Conservation (phyloP, 2,888 invertebrate genomes). For the Meiosimyza platycephala region DNA sequence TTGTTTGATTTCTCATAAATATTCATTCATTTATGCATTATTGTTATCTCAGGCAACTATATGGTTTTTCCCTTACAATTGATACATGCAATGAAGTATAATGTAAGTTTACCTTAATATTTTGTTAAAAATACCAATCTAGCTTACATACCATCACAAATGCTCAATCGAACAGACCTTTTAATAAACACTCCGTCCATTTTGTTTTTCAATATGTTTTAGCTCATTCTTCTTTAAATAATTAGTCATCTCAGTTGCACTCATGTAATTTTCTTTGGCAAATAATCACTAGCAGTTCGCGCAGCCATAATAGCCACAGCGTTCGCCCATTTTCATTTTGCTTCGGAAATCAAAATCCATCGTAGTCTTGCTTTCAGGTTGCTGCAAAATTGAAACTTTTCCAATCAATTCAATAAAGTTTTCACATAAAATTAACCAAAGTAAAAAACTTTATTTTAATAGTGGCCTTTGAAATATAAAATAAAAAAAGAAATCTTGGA, state of each 20-base stretch:
- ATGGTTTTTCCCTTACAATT: no score
- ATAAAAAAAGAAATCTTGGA: background rate
- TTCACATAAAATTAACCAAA: slow-evolving; percentile 3
- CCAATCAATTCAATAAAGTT: slow-evolving; percentile 24
- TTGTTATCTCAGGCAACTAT: no score
- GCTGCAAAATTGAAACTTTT: slow-evolving; percentile 36
- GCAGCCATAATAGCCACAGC: slow-evolving; percentile 41
- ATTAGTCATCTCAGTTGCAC: background rate
- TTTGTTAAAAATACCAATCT: no score
- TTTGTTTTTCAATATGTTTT: background rate
- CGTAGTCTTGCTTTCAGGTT: slow-evolving; percentile 39
- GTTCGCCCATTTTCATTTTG: slow-evolving; percentile 20
- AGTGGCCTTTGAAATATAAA: slow-evolving; percentile 38
- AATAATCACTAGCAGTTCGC: slow-evolving; percentile 7
- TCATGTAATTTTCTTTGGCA: no score
- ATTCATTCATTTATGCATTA: no score
- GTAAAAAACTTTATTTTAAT: slow-evolving; percentile 22
- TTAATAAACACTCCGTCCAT: background rate
- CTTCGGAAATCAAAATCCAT: slow-evolving; percentile 45
- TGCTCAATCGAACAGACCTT: background rate
- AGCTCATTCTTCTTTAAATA: background rate
- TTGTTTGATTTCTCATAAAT: no score
- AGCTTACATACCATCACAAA: background rate
- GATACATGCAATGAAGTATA: no score
- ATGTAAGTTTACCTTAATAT: no score